Evolutionary conservation across 2,113 vertebrate species (phyloP).

Genomic region (Ictalurus punctatus): DNA sequence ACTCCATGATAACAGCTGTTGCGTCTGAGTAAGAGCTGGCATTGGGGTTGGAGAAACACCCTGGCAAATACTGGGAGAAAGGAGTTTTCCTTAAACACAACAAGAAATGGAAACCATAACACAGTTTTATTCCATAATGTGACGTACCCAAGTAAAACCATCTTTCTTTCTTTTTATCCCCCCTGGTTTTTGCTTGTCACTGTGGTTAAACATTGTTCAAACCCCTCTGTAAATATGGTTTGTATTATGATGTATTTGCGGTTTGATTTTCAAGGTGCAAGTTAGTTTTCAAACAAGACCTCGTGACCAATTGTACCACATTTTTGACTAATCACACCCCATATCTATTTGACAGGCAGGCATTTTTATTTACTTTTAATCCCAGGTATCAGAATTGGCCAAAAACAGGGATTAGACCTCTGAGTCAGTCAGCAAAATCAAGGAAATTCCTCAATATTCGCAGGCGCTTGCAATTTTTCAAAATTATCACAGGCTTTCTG

Average conservation of each 20-base stretch:
- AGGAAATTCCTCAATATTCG: too few species aligned
- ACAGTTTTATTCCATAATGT: background rate
- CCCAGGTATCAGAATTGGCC: background rate
- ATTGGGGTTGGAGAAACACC: background rate
- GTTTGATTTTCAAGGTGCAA: too few species aligned
- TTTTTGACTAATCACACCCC: too few species aligned
- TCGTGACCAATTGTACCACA: too few species aligned
- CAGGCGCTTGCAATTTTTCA: too few species aligned
- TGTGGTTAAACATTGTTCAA: background rate
- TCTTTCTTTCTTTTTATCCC: background rate
- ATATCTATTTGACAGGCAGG: too few species aligned
- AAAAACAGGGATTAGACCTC: background rate
- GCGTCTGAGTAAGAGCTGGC: conserved; percentile 16
- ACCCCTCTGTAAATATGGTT: too few species aligned
- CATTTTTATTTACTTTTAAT: background rate
- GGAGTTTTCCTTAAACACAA: background rate
- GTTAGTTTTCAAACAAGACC: background rate
- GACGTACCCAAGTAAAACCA: background rate
- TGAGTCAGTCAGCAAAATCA: too few species aligned
- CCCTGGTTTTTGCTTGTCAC: too few species aligned
- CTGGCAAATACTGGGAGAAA: background rate
- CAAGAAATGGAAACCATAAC: background rate
- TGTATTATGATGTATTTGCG: too few species aligned
- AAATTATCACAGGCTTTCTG: too few species aligned
- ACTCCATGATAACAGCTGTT: background rate